Percentiles rank a stretch among this genome's conserved stretches.
Evolutionary conservation across 2,113 vertebrate genomes (phyloP).

Genomic region (Vimba vimba): DNA sequence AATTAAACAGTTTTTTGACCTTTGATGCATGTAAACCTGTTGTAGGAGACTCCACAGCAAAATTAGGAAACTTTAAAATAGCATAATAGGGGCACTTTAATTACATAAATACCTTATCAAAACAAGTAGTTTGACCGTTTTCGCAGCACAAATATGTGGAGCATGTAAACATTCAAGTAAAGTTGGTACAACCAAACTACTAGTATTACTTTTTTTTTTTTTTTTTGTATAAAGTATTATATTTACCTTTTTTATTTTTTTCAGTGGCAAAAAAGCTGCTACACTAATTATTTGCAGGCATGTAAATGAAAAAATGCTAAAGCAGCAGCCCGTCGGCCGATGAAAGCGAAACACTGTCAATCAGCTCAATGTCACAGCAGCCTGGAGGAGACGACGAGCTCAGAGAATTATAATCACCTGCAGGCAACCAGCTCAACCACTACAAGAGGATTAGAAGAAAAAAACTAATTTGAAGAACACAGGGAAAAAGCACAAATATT

Average conservation of each 20-base stretch:
- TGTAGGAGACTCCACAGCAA: too few species aligned
- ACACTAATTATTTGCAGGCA: constrained; percentile 61
- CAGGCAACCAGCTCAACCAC: constrained; percentile 24
- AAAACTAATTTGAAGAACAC: constrained; percentile 54
- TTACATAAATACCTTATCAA: not conserved
- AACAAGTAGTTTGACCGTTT: not conserved
- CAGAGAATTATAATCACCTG: constrained; percentile 57
- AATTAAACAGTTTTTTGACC: too few species aligned
- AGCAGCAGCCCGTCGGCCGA: constrained; percentile 22
- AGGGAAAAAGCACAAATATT: constrained; percentile 29
- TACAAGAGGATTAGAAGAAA: constrained; percentile 32
- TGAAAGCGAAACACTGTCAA: constrained; percentile 60
- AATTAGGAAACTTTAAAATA: too few species aligned
- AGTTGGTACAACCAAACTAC: not conserved
- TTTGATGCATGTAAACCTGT: too few species aligned
- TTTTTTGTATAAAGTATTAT: not conserved
- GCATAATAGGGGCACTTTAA: not conserved
- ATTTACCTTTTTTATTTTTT: not conserved
- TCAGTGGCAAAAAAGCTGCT: not conserved
- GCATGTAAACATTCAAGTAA: not conserved
- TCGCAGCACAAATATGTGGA: not conserved
- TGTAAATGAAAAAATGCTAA: constrained; percentile 60
- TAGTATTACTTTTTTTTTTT: not conserved
- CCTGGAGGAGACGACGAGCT: constrained; percentile 54
- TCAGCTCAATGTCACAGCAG: constrained; percentile 55